Evolutionary conservation across 2,113 vertebrate genomes (phyloP).

Genomic region (Pycnonotus jocosus): DNA sequence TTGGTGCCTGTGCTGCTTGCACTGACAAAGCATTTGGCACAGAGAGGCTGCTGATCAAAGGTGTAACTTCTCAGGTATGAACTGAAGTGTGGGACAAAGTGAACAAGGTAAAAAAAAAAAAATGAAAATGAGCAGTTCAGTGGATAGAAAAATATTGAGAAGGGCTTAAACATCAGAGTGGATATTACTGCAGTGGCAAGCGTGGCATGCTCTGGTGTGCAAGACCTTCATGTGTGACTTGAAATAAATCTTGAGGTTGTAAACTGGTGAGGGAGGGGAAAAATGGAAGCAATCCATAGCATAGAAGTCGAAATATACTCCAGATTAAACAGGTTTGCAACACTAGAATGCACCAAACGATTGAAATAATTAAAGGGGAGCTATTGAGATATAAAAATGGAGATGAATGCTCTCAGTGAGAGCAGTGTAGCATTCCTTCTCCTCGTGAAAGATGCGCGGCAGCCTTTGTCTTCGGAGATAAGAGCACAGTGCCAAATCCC

Average conservation of each 20-base stretch:
- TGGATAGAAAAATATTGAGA: not conserved
- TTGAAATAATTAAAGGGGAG: conserved; percentile 62
- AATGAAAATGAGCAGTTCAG: not conserved
- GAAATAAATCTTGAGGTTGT: not conserved
- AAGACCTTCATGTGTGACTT: not conserved
- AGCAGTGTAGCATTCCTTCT: conserved; percentile 20
- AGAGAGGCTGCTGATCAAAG: not conserved
- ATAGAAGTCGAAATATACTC: not conserved
- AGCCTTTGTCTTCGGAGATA: conserved; percentile 31
- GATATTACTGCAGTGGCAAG: not conserved
- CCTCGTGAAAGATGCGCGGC: not conserved
- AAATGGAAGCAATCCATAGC: not conserved
- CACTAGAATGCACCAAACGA: conserved; percentile 42
- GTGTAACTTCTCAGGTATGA: not conserved
- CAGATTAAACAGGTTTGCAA: conserved; percentile 44
- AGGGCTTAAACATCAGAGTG: not conserved
- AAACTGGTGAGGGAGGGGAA: not conserved
- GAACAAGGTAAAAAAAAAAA: not conserved
- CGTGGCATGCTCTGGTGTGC: not conserved
- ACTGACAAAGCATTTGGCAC: not conserved
- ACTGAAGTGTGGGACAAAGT: not conserved
- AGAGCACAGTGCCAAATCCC: conserved; percentile 16
- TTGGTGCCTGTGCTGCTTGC: fast-evolving
- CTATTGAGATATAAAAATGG: conserved; percentile 61
- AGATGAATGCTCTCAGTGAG: conserved; percentile 34